These are phyloP conservation scores for Scelioninae gen. 2 DNA, from an alignment of 2,888 invertebrate species.

Conservation along the genomic window DNA sequence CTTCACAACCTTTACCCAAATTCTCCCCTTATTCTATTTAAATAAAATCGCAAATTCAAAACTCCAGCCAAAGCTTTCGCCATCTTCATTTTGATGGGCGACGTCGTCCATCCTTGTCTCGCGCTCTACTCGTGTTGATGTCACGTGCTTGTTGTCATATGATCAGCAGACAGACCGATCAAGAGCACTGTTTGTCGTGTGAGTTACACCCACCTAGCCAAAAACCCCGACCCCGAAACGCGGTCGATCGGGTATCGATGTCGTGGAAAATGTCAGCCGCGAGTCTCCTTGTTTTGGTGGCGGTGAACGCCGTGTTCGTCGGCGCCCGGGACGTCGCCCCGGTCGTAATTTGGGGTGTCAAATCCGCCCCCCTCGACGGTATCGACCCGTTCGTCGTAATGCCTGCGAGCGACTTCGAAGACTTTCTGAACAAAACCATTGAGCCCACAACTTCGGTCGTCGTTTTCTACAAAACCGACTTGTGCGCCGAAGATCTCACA, in stretches of 20 bases:
- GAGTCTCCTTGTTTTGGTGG: background rate
- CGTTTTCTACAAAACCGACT: constrained; percentile 77
- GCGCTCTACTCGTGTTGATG: constrained; percentile 27
- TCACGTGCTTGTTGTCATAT: constrained; percentile 49
- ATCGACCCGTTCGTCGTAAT: constrained; percentile 22
- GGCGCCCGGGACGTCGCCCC: constrained; percentile 18
- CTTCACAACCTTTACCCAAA: too few species aligned
- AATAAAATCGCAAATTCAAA: too few species aligned
- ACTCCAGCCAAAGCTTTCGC: too few species aligned
- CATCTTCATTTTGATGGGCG: too few species aligned
- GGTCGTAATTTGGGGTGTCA: constrained; percentile 21
- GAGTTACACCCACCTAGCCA: constrained; percentile 24
- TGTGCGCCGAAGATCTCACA: constrained; percentile 80
- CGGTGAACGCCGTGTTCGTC: constrained; percentile 3
- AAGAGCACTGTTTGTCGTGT: constrained; percentile 21
- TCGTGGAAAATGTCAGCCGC: constrained; percentile 32
- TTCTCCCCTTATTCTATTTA: too few species aligned
- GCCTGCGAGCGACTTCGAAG: constrained; percentile 72
- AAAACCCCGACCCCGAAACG: constrained; percentile 5
- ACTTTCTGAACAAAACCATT: constrained; percentile 73
- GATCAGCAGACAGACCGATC: constrained; percentile 29
- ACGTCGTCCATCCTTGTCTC: background rate
- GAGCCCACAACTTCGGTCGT: constrained; percentile 75
- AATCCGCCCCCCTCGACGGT: background rate
- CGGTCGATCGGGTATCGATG: constrained; percentile 22